Evolutionary conservation across 2,888 invertebrate genomes (phyloP).

Genomic region (Zygaena filipendulae): DNA sequence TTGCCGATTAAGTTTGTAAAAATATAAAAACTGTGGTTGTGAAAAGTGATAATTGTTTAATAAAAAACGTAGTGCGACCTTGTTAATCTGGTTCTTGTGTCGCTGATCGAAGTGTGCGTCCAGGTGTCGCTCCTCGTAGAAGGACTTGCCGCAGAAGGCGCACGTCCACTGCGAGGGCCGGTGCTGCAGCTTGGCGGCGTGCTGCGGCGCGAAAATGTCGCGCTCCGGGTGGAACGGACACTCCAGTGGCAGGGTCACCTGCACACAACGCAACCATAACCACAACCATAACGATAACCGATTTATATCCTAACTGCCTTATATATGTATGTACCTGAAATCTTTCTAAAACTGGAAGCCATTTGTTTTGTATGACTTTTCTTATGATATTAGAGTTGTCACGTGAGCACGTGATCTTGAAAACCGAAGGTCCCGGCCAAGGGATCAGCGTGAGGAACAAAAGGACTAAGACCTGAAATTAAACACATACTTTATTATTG

Average conservation of each 20-base stretch:
- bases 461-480: conserved; percentile 79
- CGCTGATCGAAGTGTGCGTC: conserved; percentile 91
- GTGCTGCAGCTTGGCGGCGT: conserved; percentile 86
- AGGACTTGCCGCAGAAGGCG: conserved; percentile 90
- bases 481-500: conserved; percentile 4
- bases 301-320: too few relatives aligned
- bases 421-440: conserved; percentile 88
- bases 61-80: conserved; percentile 53
- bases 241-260: conserved; percentile 85
- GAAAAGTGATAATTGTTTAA: too few relatives aligned
- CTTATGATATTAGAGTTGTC: conserved; percentile 90
- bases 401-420: conserved; percentile 88
- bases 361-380: conserved; percentile 90
- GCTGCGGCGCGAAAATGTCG: conserved; percentile 89
- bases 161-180: conserved; percentile 92
- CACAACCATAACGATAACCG: not conserved
- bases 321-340: conserved; percentile 82
- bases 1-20: too few relatives aligned
- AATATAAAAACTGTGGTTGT: too few relatives aligned
- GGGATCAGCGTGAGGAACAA: conserved; percentile 85
- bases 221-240: conserved; percentile 90
- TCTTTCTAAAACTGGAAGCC: conserved; percentile 89
- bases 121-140: conserved; percentile 88
- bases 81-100: conserved; percentile 85
- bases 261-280: not conserved